Conservation (phyloP, 1,140 invertebrate species). For the Aphelinus atriplicis region DNA sequence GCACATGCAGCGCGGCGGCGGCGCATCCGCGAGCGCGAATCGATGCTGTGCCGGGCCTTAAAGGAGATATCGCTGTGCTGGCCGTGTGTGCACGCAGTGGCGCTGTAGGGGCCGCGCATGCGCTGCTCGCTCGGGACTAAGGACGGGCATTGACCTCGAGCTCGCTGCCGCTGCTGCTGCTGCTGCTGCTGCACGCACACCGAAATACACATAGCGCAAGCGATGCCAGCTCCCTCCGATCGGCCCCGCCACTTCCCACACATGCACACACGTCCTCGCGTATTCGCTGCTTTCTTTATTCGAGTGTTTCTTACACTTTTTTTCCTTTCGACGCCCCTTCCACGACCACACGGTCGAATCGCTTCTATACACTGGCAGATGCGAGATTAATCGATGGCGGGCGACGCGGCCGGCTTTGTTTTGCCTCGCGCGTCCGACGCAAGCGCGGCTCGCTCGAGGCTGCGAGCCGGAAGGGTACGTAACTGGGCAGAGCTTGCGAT, state of each 20-base stretch:
- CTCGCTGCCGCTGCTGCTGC: conserved; percentile 37
- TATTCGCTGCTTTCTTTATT: conserved; percentile 44
- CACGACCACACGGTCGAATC: too few relatives aligned
- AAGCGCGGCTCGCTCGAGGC: too few relatives aligned
- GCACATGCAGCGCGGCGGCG: background rate
- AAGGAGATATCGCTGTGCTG: too few relatives aligned
- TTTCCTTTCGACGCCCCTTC: background rate
- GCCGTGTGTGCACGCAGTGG: too few relatives aligned
- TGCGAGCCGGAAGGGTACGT: too few relatives aligned
- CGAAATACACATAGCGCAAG: conserved; percentile 54
- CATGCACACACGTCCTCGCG: conserved; percentile 51
- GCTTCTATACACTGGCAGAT: too few relatives aligned
- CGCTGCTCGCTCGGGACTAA: conserved; percentile 62
- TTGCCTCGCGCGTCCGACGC: too few relatives aligned
- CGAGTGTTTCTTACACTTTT: conserved; percentile 18
- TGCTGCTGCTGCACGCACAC: conserved; percentile 51
- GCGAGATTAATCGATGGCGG: too few relatives aligned
- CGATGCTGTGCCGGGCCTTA: too few relatives aligned
- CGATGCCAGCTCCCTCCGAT: conserved; percentile 21
- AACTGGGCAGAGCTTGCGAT: too few relatives aligned
- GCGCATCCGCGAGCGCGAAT: conserved; percentile 1
- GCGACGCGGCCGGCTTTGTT: too few relatives aligned
- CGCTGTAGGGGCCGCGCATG: background rate
- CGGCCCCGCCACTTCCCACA: conserved; percentile 55
- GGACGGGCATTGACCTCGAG: conserved; percentile 67